Conservation (phyloP, 2,113 vertebrate genomes). For the Microtus montanus region DNA sequence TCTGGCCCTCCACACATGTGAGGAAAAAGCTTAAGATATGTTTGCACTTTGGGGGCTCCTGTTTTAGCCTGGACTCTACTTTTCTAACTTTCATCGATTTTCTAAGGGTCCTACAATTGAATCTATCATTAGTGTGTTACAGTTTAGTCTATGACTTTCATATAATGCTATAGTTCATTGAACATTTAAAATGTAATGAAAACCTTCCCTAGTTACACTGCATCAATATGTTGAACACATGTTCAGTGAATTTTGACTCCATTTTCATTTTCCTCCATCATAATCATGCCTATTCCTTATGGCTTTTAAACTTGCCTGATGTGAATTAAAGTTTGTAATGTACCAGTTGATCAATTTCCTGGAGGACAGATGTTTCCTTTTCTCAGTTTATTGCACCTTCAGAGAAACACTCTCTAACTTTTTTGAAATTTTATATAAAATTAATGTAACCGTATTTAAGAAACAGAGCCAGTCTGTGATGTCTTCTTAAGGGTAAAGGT, state of each 20-base stretch:
- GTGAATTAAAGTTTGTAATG: background rate
- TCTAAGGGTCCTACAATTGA: background rate
- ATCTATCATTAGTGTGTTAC: background rate
- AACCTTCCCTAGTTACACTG: conserved; percentile 16
- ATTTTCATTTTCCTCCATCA: conserved; percentile 25
- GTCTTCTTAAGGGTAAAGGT: conserved; percentile 1
- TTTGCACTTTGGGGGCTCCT: background rate
- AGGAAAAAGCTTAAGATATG: background rate
- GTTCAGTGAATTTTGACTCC: background rate
- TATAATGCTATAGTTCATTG: background rate
- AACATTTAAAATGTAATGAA: conserved; percentile 33
- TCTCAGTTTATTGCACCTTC: conserved; percentile 43
- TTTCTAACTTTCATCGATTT: background rate
- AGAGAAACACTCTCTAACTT: conserved; percentile 6
- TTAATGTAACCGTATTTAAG: conserved; percentile 49
- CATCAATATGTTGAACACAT: conserved; percentile 1
- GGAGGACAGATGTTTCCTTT: conserved; percentile 19
- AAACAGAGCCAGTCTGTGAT: background rate
- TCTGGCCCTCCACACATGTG: background rate
- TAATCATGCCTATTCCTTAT: background rate
- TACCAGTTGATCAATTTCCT: conserved; percentile 48
- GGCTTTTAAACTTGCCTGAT: conserved; percentile 22
- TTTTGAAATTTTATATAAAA: conserved; percentile 37
- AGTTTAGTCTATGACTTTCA: background rate
- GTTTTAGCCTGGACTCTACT: background rate